These are phyloP conservation scores for Deilephila elpenor DNA, from an alignment of 2,888 invertebrate genomes.

Conservation along the genomic window DNA sequence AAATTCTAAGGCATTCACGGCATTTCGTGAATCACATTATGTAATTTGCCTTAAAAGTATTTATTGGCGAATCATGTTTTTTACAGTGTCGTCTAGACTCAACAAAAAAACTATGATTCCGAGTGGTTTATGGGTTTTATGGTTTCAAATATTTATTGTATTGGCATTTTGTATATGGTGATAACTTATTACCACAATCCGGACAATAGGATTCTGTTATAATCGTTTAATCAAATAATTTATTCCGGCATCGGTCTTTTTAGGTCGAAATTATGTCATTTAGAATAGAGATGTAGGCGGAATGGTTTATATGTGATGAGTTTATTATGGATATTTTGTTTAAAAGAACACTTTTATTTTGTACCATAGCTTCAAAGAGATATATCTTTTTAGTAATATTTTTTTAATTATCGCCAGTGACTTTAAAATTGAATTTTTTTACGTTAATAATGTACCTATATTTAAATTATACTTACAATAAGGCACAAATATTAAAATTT, in stretches of 20 bases:
- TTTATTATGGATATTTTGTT: neutral
- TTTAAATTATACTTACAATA: too few species aligned
- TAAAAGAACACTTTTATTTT: too few species aligned
- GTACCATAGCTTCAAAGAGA: too few species aligned
- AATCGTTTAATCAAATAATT: neutral
- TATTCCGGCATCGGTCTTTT: neutral
- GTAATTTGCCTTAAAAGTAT: constrained; percentile 45
- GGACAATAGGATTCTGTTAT: neutral
- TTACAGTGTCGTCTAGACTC: constrained; percentile 7
- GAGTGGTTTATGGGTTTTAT: constrained; percentile 14
- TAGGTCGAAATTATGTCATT: neutral
- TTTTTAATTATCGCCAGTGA: too few species aligned
- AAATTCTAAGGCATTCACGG: constrained; percentile 42
- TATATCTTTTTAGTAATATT: too few species aligned
- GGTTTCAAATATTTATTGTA: constrained; percentile 5
- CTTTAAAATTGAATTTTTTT: too few species aligned
- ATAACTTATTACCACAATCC: constrained; percentile 2
- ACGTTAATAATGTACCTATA: too few species aligned
- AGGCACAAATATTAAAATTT: too few species aligned
- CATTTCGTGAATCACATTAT: constrained; percentile 45
- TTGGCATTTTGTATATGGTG: constrained; percentile 21
- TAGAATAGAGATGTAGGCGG: neutral
- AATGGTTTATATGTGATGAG: neutral
- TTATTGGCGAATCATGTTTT: constrained; percentile 26
- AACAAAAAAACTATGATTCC: neutral